Evolutionary conservation across 2,113 vertebrate genomes (phyloP), one percentile per base, ranked within the genome.

Genomic region (Dromaius novaehollandiae): DNA sequence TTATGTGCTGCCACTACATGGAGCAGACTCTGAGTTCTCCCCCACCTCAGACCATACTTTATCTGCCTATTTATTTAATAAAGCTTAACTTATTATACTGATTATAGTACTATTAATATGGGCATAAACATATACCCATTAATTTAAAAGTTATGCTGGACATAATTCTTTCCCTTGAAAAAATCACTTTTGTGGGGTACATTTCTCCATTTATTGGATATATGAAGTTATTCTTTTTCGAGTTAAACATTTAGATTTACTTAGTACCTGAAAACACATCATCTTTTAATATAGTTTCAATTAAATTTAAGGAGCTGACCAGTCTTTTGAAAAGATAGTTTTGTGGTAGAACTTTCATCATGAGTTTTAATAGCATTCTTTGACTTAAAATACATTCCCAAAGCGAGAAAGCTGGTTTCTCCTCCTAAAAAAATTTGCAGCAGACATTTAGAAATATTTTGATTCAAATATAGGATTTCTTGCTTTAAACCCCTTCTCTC

Each of bases 401-500:
- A 96, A 88, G 32, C 6, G 36, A 95, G 53, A 86, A 30, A 63
- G 7, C 42, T 73, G 34, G 28, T 66, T 75, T 84, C 24, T 63
- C 50, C 78, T 90, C 56, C 60, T 80, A 50, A 94, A 93, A 94
- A 36, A 89, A 95, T 28, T 36, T 76, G 30, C 44, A 80, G 40
- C 32, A 68, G 40, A 42, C 5, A 77, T 77, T 93, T 86, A 13
- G 75, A 97, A 95, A 85, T 13, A 91, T 69, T 95, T 66, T 58
- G 83, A 93, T 87, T 81, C 18, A 89, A 75, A 53, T 44, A 5
- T 7, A 28, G 74, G 46, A 65, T 77, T 36, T 82, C 6, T 48
- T 46, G 3, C 6, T 93, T 95, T 95, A 90, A 96, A 96, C 40
- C 90, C 74, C 28, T 91, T 83, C n/a, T 22, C 36, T 82, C 64